Percentiles rank a stretch among this genome's conserved stretches.
phyloP scores from a whole-genome alignment of 2,888 invertebrate genomes.

The Stenchaetothrips biformis region DNA sequence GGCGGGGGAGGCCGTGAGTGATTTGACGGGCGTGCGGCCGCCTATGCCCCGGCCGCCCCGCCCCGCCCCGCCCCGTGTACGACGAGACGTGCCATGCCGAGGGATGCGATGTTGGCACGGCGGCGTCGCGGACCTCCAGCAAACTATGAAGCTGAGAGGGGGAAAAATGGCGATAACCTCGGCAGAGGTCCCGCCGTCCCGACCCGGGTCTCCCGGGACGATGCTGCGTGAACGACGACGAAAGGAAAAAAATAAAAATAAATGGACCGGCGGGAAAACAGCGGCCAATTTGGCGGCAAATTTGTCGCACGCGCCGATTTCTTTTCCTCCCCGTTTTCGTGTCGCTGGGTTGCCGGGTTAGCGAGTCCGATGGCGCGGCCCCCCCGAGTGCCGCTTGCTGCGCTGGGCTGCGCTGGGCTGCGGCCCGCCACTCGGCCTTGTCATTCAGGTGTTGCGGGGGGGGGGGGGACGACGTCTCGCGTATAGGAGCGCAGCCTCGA shows the following conservation, averaged over 20 bases:
- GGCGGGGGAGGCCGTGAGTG: neutral
- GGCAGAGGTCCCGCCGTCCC: neutral
- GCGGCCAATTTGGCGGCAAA: neutral
- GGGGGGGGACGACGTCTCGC: no score
- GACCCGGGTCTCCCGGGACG: neutral
- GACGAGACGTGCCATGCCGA: no score
- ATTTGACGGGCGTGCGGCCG: conserved; percentile 1
- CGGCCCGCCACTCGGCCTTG: no score
- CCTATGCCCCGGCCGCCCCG: neutral
- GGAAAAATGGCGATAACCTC: no score
- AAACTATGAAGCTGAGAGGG: no score
- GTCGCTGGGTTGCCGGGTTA: neutral
- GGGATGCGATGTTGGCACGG: no score
- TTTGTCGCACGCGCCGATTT: neutral
- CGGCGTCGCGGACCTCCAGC: no score
- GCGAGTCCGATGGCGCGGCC: no score
- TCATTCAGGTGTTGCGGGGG: no score
- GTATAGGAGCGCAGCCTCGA: no score
- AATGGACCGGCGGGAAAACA: neutral
- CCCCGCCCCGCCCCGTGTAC: no score
- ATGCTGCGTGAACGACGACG: neutral
- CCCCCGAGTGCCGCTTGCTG: neutral
- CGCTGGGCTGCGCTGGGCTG: neutral
- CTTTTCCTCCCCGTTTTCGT: neutral
- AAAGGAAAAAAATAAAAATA: neutral